Evolutionary conservation across 2,888 invertebrate species (phyloP).

Genomic region (Rambutsinella grinnellia): DNA sequence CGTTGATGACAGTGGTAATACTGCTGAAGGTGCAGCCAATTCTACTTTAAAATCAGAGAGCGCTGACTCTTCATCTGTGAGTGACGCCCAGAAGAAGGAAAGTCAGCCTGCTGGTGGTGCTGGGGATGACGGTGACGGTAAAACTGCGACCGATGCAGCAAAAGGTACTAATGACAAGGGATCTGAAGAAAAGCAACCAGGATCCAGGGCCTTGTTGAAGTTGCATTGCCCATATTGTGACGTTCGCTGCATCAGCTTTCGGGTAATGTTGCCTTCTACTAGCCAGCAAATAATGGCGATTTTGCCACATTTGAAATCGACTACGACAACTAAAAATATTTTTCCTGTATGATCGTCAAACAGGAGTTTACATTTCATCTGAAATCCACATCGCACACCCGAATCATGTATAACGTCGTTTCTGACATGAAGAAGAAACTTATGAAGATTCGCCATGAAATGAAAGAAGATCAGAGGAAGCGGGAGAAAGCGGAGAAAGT

Average conservation of each 20-base stretch:
- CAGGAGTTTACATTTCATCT: conserved; percentile 64
- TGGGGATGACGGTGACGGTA: conserved; percentile 31
- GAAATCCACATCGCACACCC: conserved; percentile 58
- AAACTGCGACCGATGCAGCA: conserved; percentile 20
- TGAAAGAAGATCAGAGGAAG: conserved; percentile 64
- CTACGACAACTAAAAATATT: neutral
- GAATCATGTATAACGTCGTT: conserved; percentile 58
- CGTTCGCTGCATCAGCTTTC: conserved; percentile 62
- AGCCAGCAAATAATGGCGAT: neutral
- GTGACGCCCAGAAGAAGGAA: conserved; percentile 17
- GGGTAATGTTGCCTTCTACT: conserved; percentile 43
- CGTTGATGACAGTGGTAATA: conserved; percentile 20
- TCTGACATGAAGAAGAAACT: conserved; percentile 61
- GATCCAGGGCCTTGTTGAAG: conserved; percentile 59
- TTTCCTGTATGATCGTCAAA: neutral
- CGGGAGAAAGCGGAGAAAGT: conserved; percentile 65
- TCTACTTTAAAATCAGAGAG: conserved; percentile 3
- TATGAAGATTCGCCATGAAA: conserved; percentile 53
- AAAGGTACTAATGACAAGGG: conserved; percentile 25
- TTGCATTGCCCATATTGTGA: conserved; percentile 64
- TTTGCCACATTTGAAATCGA: neutral
- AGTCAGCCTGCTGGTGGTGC: conserved; percentile 20
- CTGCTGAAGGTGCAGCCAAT: neutral
- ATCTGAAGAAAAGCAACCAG: conserved; percentile 30
- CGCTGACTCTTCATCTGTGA: neutral